phyloP scores from a whole-genome alignment of 2,113 vertebrate genomes.

The Thinocorus orbignyianus region DNA sequence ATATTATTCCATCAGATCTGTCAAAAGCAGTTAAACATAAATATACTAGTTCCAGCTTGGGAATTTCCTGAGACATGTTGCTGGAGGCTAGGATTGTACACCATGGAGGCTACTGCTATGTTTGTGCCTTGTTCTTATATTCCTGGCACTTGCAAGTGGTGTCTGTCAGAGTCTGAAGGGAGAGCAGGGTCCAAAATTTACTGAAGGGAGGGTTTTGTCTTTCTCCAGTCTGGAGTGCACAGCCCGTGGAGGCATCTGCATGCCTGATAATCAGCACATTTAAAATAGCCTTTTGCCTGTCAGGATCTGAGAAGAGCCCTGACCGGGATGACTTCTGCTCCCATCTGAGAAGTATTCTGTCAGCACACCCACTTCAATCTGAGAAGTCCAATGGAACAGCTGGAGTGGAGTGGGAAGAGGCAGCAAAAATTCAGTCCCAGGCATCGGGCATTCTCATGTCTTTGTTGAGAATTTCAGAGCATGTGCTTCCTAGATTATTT shows the following conservation, averaged over 20 bases:
- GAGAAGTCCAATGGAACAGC: not conserved
- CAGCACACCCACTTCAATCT: not conserved
- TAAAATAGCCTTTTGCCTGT: constrained; percentile 44
- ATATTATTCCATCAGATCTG: not conserved
- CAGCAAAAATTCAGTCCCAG: not conserved
- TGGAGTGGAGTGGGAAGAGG: not conserved
- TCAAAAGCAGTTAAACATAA: not conserved
- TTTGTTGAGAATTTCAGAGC: not conserved
- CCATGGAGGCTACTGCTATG: not conserved
- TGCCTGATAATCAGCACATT: constrained; percentile 39
- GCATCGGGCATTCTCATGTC: not conserved
- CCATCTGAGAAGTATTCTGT: constrained; percentile 3
- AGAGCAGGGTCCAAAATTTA: not conserved
- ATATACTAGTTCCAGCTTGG: not conserved
- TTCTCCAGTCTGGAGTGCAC: not conserved
- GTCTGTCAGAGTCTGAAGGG: not conserved
- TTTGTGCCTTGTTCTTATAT: not conserved
- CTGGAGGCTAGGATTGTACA: not conserved
- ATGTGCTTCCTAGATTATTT: constrained; percentile 24
- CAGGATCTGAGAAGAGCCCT: not conserved
- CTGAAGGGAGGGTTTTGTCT: not conserved
- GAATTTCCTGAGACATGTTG: not conserved
- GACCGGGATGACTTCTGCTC: not conserved
- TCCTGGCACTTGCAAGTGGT: not conserved
- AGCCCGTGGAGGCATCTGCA: not conserved